Percentiles rank a stretch among this genome's conserved stretches.
phyloP scores from a whole-genome alignment of 2,888 invertebrate genomes.

The Noctuana brunneofusca region DNA sequence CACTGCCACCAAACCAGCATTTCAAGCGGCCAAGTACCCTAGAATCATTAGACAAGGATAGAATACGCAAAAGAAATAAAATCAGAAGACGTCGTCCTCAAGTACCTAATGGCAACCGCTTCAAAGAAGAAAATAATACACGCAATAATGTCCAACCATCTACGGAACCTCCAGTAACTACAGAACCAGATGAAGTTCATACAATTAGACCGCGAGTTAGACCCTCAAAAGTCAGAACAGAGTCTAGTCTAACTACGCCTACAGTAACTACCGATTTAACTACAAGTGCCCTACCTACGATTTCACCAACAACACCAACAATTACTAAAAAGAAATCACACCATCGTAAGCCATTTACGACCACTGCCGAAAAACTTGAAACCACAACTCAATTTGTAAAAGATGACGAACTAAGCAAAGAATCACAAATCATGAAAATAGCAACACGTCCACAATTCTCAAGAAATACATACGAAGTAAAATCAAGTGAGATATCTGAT shows the following conservation, averaged over 20 bases:
- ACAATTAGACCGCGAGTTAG: constrained; percentile 68
- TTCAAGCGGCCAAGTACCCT: constrained; percentile 67
- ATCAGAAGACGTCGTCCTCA: constrained; percentile 71
- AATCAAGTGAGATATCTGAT: constrained; percentile 64
- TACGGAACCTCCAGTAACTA: constrained; percentile 51
- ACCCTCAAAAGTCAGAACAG: constrained; percentile 57
- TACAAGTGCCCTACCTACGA: constrained; percentile 74
- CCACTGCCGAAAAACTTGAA: constrained; percentile 60
- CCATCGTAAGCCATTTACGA: constrained; percentile 63
- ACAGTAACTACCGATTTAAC: constrained; percentile 72
- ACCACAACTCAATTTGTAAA: constrained; percentile 60
- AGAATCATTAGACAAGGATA: constrained; percentile 63
- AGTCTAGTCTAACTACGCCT: constrained; percentile 68
- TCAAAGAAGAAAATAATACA: constrained; percentile 58
- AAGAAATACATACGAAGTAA: constrained; percentile 57
- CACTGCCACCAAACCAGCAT: constrained; percentile 73
- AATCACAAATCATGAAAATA: constrained; percentile 80
- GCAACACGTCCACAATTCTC: constrained; percentile 63
- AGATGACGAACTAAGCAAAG: constrained; percentile 61
- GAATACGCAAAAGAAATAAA: constrained; percentile 72
- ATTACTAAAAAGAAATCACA: constrained; percentile 68
- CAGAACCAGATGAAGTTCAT: constrained; percentile 61
- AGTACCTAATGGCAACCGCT: constrained; percentile 56
- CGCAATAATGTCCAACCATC: constrained; percentile 46
- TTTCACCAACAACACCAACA: constrained; percentile 72